Conservation (phyloP, 2,113 vertebrate species). For the Dunckerocampus dactyliophorus region DNA sequence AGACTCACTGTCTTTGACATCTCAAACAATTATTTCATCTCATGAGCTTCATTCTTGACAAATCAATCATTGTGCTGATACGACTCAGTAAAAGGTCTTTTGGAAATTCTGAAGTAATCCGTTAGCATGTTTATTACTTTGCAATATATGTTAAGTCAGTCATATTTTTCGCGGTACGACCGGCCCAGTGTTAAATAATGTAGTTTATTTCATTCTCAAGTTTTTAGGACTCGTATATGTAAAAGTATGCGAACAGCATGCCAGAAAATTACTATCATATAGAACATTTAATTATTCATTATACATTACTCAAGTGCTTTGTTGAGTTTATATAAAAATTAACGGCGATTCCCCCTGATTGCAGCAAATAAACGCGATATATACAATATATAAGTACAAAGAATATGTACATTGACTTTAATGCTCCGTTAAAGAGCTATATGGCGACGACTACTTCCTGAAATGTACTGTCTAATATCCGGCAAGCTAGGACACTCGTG, state of each 20-base stretch:
- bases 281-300: too few species aligned
- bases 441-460: constrained; percentile 41
- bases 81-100: not conserved
- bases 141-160: not conserved
- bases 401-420: not conserved
- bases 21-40: not conserved
- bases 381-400: not conserved
- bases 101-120: not conserved
- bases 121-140: not conserved
- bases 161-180: too few species aligned
- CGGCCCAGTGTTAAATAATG: too few species aligned
- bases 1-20: constrained; percentile 30
- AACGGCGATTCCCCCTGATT: not conserved
- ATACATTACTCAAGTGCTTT: too few species aligned
- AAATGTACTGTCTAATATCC: constrained; percentile 32
- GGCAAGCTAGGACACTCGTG: constrained; percentile 37
- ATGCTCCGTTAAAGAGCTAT: not conserved
- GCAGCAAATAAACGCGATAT: not conserved
- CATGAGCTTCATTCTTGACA: not conserved
- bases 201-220: too few species aligned
- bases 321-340: too few species aligned
- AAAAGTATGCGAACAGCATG: too few species aligned
- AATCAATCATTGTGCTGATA: not conserved
- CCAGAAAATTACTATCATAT: too few species aligned
- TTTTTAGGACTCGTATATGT: too few species aligned